Evolutionary conservation across 2,797 vertebrate species (phyloP), one percentile per base, ranked within the genome.

Genomic region (Anguilla megastoma): DNA sequence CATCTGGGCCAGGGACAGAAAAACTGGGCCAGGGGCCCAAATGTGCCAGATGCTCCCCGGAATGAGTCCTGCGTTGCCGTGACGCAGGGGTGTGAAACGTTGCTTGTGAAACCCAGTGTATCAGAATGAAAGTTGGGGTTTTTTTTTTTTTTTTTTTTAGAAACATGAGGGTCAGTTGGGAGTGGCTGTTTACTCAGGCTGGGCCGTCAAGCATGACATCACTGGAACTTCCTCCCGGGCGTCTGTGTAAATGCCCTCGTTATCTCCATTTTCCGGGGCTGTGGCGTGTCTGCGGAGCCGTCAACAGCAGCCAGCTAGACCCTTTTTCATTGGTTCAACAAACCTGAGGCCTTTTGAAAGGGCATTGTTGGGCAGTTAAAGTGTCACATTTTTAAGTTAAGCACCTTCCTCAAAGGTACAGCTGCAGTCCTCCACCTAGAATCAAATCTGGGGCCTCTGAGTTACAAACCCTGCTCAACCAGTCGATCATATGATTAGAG

Each of bases 161-260:
- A 50, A n/a, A 50, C 21, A 45, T 21, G 74, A 41, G 33, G 71
- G 33, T 7, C 6, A n/a, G 24, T 27, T 82, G 27, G 79, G 52
- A 54, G 52, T 82, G 89, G 90, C 85, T 86, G 92, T 91, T 88
- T 87, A 87, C 86, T 60, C 71, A 85, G 58, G 79, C 50, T 2
- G 63, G 86, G 76, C 63, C 7, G 3, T 50, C 71, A 89, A 58
- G 69, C 33, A 21, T 86, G 87, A 84, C 85, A 36, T 91, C 91
- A 91, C 87, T 89, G 89, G 90, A 52, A 88, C 91, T 92, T 92
- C 86, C 89, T 82, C 63, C 36, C 21, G 21, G 3, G 36, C 41
- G 76, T 80, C 79, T 50, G 18, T 50, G 79, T 50, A n/a, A 50
- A 6, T 82, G 45, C 24, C 79, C 79, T n/a, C 79, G n/a, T 79